Conservation (phyloP, 2,113 vertebrate genomes). For the Nibea coibor region DNA sequence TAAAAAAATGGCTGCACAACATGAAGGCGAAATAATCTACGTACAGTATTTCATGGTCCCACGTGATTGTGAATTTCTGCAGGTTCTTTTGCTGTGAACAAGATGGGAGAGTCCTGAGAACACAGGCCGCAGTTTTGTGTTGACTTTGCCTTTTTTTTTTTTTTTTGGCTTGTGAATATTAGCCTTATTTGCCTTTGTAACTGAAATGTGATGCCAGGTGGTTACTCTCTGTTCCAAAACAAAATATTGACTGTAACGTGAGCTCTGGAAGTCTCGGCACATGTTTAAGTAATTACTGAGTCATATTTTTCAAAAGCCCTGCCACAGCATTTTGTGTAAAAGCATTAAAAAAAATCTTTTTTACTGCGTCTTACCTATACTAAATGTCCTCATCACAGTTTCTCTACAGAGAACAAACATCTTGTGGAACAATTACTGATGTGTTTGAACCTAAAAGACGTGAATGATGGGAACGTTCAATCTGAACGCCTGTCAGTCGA, state of each 20-base stretch:
- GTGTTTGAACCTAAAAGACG: background rate
- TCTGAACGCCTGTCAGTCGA: constrained; percentile 8
- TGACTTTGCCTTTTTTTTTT: too few species aligned
- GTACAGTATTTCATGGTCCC: background rate
- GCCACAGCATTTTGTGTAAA: background rate
- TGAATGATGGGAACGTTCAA: background rate
- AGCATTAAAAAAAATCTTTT: background rate
- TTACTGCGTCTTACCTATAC: background rate
- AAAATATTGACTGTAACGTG: background rate
- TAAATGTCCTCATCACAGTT: background rate
- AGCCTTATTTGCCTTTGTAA: background rate
- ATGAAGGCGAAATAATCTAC: background rate
- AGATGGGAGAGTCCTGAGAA: background rate
- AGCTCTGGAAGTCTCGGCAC: background rate
- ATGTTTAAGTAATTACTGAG: constrained; percentile 7
- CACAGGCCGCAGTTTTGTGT: too few species aligned
- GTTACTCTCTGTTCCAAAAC: constrained; percentile 6
- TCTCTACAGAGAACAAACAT: background rate
- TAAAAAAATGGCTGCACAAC: background rate
- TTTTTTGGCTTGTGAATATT: too few species aligned
- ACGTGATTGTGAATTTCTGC: background rate
- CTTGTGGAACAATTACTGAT: background rate
- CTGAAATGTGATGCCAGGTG: constrained; percentile 4
- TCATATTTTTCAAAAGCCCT: background rate
- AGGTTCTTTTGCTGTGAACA: background rate